Evolutionary conservation across 2,888 invertebrate species (phyloP).

Genomic region (Yponomeuta malinellus): DNA sequence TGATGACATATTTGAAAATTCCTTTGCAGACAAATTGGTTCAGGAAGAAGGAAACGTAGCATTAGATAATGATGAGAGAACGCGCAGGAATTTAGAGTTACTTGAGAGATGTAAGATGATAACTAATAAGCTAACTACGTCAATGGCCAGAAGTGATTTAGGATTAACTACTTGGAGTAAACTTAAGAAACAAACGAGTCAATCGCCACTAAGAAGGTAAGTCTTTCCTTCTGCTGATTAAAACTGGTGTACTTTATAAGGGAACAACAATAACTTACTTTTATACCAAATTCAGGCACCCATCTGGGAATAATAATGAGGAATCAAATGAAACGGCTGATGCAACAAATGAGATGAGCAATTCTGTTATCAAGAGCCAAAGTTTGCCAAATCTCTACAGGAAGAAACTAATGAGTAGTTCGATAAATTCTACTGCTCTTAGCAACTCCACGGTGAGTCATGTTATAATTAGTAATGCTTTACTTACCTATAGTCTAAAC

Average conservation of each 20-base stretch:
- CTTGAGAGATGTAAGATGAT: slow-evolving; percentile 72
- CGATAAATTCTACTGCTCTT: slow-evolving; percentile 72
- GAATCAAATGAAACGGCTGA: slow-evolving; percentile 72
- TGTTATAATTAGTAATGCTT: background rate
- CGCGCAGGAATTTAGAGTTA: slow-evolving; percentile 75
- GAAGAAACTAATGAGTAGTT: slow-evolving; percentile 71
- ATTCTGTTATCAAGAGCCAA: slow-evolving; percentile 81
- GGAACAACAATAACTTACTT: background rate
- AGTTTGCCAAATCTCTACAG: slow-evolving; percentile 85
- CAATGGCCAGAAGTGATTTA: slow-evolving; percentile 92
- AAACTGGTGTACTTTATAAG: slow-evolving; percentile 15
- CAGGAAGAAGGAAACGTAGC: slow-evolving; percentile 54
- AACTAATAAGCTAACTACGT: slow-evolving; percentile 78
- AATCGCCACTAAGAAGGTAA: slow-evolving; percentile 79
- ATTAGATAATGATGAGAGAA: slow-evolving; percentile 71
- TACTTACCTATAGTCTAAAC: background rate
- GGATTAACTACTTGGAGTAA: slow-evolving; percentile 94
- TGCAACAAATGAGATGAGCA: slow-evolving; percentile 75
- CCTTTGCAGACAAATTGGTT: slow-evolving; percentile 60
- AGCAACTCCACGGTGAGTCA: slow-evolving; percentile 82
- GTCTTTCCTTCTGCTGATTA: slow-evolving; percentile 21
- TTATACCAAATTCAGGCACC: slow-evolving; percentile 73
- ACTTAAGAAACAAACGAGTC: slow-evolving; percentile 82
- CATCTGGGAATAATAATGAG: slow-evolving; percentile 85
- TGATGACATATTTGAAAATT: background rate